Percentiles rank a stretch among this genome's conserved stretches.
These are phyloP conservation scores for Dascillus cervinus DNA, from an alignment of 2,888 invertebrate genomes.

Conservation along the genomic window DNA sequence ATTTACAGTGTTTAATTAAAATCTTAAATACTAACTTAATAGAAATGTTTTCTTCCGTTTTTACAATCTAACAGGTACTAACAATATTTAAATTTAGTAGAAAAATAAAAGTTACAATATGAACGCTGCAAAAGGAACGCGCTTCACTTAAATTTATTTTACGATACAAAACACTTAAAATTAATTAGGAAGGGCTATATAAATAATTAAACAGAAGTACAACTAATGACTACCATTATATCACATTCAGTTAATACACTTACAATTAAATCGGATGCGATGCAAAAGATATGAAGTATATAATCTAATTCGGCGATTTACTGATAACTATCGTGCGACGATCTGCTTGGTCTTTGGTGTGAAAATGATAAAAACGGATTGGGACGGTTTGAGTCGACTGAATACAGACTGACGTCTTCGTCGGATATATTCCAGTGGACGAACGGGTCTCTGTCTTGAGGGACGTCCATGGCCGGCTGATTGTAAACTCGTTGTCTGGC, in stretches of 20 bases:
- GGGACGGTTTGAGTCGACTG: constrained; percentile 23
- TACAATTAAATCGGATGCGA: too few species aligned
- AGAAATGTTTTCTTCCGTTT: too few species aligned
- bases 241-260: constrained; percentile 27
- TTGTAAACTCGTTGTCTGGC: constrained; percentile 26
- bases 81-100: too few species aligned
- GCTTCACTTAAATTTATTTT: too few species aligned
- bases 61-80: too few species aligned
- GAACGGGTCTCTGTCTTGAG: constrained; percentile 8
- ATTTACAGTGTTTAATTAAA: too few species aligned
- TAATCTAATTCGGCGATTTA: constrained; percentile 5
- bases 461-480: constrained; percentile 26
- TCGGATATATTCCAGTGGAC: constrained; percentile 29
- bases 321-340: constrained; percentile 13
- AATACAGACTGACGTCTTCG: constrained; percentile 29
- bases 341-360: constrained; percentile 21
- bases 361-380: constrained; percentile 21
- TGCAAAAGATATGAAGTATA: not conserved
- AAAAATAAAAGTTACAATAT: too few species aligned
- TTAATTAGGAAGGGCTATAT: too few species aligned
- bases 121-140: too few species aligned
- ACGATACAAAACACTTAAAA: too few species aligned
- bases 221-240: constrained; percentile 27
- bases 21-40: too few species aligned
- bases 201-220: constrained; percentile 8